Evolutionary conservation across 30 jellyfish, hydroid and myxozoan species (phyloP), one percentile per base, ranked within the genome.

Genomic region (Haliclystus octoradiatus): DNA sequence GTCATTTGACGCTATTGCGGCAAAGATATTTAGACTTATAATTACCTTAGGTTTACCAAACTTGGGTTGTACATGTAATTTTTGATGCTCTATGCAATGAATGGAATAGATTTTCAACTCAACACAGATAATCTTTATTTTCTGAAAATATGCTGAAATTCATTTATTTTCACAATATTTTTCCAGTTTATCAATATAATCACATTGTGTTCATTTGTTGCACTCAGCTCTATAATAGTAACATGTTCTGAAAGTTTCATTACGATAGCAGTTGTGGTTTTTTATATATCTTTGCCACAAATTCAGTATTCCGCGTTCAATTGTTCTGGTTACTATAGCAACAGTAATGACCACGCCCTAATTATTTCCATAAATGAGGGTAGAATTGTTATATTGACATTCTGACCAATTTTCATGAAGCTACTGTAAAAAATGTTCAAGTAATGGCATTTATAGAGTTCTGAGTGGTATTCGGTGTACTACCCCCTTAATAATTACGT

Each of bases 341-440:
- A 40, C 57, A 40, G 57, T 9, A 40, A 40, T 40, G 57, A 40
- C 57, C 57, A 40, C 57, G 57, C 57, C 57, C 57, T 40, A 40
- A 40, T 19, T 5, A 5, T 40, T 5, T 9, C 14, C 57, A 40
- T 40, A 40, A 40, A 5, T 40, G 9, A 19, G 19, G 9, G 19
- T 9, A 9, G 9, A 40, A 40, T 40, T 19, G 19, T 40, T 19
- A 9, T 5, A 9, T 5, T 40, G 19, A 19, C 19, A 40, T 40
- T 19, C 19, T 40, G 57, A 19, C 19, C 14, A 40, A 40, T 9
- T 40, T 40, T 40, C 57, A 40, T 9, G 57, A 5, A 19, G 19
- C 57, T 40, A 19, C 57, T 40, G 9, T 40, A 19, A 40, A 19
- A 5, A 40, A 40, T 40, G 19, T 19, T 40, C 19, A 19, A 40